Base-by-base conservation (phyloP, 1,140 invertebrate species). In the Papilio polytes region DNA sequence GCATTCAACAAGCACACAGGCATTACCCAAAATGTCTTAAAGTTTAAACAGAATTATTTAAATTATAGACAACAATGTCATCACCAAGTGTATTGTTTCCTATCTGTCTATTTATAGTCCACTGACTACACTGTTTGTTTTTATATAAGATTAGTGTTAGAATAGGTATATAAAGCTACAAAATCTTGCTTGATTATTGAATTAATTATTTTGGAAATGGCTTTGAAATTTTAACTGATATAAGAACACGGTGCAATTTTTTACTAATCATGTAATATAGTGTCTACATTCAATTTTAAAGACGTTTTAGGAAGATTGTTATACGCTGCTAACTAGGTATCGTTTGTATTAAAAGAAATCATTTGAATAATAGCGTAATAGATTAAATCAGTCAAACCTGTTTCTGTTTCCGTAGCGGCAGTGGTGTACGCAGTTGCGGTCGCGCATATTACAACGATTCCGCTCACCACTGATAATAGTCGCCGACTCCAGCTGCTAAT, bases 331-430 rank as follows among this genome's bases (percentile, higher is more conserved):
- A 6, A 70, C 26, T 70, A 70, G 26, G 13, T 70, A 70, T 18
- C 63, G 63, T 36, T 70, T 70, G 63, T 74, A 74, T 46, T 46
- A 74, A 41, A 74, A 22, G 31, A 73, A 59, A 80, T 82, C 78
- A 81, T 83, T 82, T 81, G 81, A 86, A 46, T 74, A 85, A 81
- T 63, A 85, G 51, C n/a, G 81, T 83, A 74, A 78, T 87, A 85
- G 59, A 84, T 80, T 86, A 85, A 83, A 87, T 82, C 78, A 83
- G 78, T 87, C 92, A 92, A 93, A 92, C 92, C 91, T 93, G 85
- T 26, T 74, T 44, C 41, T 73, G 81, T 56, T 46, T 26, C 74
- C 13, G 53, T 76, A 74, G 83, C 46, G 7, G 53, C 74, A 74
- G 83, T 80, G 77, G 76, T 82, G 82, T 80, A 80, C 76, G 87